phyloP scores from a whole-genome alignment of 53 echinoderm and acorn worm species.

The Echinarachnius parma region DNA sequence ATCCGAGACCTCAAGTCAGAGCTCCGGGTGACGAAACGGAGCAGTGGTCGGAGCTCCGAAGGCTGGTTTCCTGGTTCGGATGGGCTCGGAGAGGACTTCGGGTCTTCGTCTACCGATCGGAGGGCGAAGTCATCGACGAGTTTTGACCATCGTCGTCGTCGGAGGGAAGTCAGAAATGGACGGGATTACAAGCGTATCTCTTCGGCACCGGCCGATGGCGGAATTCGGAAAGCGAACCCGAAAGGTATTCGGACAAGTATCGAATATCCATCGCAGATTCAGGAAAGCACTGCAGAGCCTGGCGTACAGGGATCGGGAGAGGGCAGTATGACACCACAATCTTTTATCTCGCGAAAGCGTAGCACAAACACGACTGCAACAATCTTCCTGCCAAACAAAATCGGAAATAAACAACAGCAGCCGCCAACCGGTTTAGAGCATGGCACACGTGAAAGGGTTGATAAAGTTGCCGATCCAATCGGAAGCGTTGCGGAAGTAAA shows the following conservation, averaged over 20 bases:
- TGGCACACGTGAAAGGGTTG: too few relatives aligned
- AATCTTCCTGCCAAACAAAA: too few relatives aligned
- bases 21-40: conserved; percentile 33
- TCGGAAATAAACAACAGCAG: too few relatives aligned
- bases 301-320: too few relatives aligned
- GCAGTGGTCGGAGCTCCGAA: conserved; percentile 57
- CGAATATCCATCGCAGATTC: too few relatives aligned
- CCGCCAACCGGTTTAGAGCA: too few relatives aligned
- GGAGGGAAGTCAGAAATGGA: not conserved
- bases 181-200: not conserved
- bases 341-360: too few relatives aligned
- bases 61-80: conserved; percentile 41
- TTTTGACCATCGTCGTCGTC: not conserved
- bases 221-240: not conserved
- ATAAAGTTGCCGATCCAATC: too few relatives aligned
- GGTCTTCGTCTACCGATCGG: not conserved
- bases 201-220: conserved; percentile 15
- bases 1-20: conserved; percentile 42
- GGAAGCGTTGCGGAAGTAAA: too few relatives aligned
- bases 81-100: not conserved
- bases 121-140: conserved; percentile 1
- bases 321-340: too few relatives aligned
- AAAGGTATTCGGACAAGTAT: not conserved
- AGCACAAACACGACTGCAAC: too few relatives aligned
- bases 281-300: too few relatives aligned